Evolutionary conservation across 2,797 vertebrate species (phyloP).

Genomic region (Malacoraja senta): DNA sequence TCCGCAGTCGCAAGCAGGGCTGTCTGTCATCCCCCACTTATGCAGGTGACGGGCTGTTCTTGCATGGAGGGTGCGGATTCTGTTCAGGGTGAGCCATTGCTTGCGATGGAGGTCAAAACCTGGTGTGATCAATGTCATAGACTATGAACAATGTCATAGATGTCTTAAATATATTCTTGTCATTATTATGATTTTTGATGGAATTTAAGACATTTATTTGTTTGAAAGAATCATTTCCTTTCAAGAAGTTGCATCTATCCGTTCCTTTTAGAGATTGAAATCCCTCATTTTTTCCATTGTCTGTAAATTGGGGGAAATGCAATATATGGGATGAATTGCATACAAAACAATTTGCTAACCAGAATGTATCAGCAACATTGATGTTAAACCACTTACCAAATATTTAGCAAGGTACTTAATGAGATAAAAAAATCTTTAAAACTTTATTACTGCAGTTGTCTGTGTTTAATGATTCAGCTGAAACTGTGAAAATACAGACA

Average conservation of each 20-base stretch:
- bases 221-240: not conserved
- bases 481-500: not conserved
- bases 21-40: too few relatives aligned
- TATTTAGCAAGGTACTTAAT: slow-evolving; percentile 21
- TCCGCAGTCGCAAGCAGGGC: too few relatives aligned
- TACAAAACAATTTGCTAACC: not conserved
- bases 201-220: not conserved
- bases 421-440: not conserved
- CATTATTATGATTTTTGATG: too few relatives aligned
- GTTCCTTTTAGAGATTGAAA: not conserved
- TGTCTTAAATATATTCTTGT: not conserved
- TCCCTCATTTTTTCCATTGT: not conserved
- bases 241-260: not conserved
- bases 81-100: too few relatives aligned
- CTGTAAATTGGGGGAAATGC: not conserved
- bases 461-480: not conserved
- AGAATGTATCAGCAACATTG: not conserved
- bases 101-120: too few relatives aligned
- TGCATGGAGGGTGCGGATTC: too few relatives aligned
- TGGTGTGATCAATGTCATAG: too few relatives aligned
- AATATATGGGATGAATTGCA: not conserved
- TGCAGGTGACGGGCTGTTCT: too few relatives aligned
- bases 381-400: not conserved
- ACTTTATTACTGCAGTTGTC: not conserved
- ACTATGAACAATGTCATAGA: not conserved